A percentile compares a stretch with the other conserved stretches of the same genome.
phyloP scores from a whole-genome alignment of 2,888 invertebrate genomes.

The Eupithecia insigniata region DNA sequence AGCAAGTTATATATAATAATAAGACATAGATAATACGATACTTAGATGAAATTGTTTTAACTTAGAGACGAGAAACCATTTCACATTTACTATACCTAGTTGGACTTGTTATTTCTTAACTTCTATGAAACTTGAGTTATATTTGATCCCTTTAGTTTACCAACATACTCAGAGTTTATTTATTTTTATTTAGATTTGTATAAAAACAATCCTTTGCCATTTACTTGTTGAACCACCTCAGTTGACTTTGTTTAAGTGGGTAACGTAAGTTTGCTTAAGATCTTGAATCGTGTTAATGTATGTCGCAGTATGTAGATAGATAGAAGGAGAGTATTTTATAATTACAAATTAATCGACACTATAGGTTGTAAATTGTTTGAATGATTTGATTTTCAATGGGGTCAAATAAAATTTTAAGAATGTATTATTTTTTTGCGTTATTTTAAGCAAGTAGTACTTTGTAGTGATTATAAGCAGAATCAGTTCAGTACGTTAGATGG shows the following conservation, averaged over 20 bases:
- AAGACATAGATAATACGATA: neutral
- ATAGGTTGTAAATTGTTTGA: slow-evolving; percentile 79
- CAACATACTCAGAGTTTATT: neutral
- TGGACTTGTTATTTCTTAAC: neutral
- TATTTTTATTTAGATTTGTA: neutral
- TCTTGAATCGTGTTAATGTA: slow-evolving; percentile 43
- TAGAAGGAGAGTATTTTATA: slow-evolving; percentile 64
- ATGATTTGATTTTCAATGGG: slow-evolving; percentile 78
- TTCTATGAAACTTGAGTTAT: neutral
- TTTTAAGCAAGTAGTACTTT: neutral
- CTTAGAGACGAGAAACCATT: neutral
- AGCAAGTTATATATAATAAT: neutral
- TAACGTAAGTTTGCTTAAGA: slow-evolving; percentile 60
- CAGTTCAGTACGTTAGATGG: too few relatives aligned
- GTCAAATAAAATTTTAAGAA: slow-evolving; percentile 83
- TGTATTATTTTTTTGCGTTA: slow-evolving; percentile 46
- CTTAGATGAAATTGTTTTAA: neutral
- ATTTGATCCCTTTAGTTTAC: neutral
- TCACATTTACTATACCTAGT: neutral
- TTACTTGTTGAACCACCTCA: slow-evolving; percentile 20
- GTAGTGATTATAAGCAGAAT: neutral
- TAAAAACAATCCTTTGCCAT: neutral
- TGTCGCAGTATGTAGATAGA: slow-evolving; percentile 64
- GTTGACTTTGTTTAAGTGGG: slow-evolving; percentile 41
- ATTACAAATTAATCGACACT: slow-evolving; percentile 58